Conservation (phyloP, 2,113 vertebrate species). For the Leptosomus discolor region DNA sequence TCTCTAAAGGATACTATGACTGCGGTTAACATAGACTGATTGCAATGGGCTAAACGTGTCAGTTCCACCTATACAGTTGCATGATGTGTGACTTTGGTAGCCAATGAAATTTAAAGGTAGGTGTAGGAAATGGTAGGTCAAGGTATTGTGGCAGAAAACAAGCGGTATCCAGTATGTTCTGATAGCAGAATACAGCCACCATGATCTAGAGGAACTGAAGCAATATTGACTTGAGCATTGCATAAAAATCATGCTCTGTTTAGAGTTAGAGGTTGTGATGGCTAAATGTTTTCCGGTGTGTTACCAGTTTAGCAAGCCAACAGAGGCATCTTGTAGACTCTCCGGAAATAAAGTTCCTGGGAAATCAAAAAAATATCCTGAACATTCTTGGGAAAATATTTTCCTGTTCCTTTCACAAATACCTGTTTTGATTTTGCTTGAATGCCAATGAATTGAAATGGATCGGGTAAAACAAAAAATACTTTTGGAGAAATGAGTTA, state of each 20-base stretch:
- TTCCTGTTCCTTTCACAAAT: background rate
- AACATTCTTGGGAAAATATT: fast-evolving
- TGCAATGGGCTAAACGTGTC: background rate
- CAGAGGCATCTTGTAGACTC: background rate
- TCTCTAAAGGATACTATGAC: background rate
- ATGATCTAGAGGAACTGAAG: fast-evolving
- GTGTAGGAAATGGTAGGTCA: background rate
- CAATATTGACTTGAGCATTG: background rate
- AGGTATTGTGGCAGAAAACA: background rate
- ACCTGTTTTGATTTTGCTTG: background rate
- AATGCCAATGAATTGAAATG: background rate
- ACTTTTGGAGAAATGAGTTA: background rate
- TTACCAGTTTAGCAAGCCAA: background rate
- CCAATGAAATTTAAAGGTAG: background rate
- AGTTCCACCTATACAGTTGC: background rate
- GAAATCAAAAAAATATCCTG: background rate
- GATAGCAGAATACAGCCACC: background rate
- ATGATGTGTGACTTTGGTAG: background rate
- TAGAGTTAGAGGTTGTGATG: background rate
- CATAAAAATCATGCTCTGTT: background rate
- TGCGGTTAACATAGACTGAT: background rate
- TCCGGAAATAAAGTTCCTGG: background rate
- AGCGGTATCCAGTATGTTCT: background rate
- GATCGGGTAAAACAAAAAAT: background rate
- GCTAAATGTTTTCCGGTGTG: background rate